A percentile compares a stretch with the other conserved stretches of the same genome.
These are phyloP conservation scores for Drosophila parthenogenetica DNA, from an alignment of 2,888 invertebrate genomes.

Conservation along the genomic window DNA sequence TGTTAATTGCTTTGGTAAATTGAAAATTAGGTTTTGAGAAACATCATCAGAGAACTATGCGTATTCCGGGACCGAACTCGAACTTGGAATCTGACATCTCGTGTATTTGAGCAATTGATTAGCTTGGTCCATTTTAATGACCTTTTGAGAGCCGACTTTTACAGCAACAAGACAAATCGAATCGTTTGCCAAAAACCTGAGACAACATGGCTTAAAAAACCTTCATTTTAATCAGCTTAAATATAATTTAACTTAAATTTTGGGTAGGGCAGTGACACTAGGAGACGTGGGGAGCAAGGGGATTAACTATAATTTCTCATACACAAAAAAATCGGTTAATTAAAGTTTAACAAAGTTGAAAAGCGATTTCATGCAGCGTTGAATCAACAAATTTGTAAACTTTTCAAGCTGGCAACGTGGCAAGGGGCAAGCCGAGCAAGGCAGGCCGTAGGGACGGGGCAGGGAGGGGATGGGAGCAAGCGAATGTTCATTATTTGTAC, in stretches of 20 bases:
- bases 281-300: not conserved
- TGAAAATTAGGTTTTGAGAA: slow-evolving; percentile 80
- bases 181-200: slow-evolving; percentile 57
- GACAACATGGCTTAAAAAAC: slow-evolving; percentile 20
- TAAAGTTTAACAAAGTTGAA: slow-evolving; percentile 78
- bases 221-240: slow-evolving; percentile 73
- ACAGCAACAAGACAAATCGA: slow-evolving; percentile 71
- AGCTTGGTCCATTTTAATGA: slow-evolving; percentile 70
- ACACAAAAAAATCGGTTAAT: slow-evolving; percentile 69
- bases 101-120: slow-evolving; percentile 69
- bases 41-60: slow-evolving; percentile 52
- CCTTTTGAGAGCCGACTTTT: slow-evolving; percentile 43
- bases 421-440: slow-evolving; percentile 5
- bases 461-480: not conserved
- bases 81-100: not conserved
- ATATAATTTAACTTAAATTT: slow-evolving; percentile 62
- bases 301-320: slow-evolving; percentile 9
- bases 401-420: slow-evolving; percentile 45
- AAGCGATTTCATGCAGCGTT: slow-evolving; percentile 80
- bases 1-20: slow-evolving; percentile 80
- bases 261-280: not conserved
- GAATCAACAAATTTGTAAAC: slow-evolving; percentile 78
- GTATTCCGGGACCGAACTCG: slow-evolving; percentile 33
- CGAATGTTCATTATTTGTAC: slow-evolving; percentile 71
- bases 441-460: no score